Conservation (phyloP, 2,797 vertebrate species). For the Garrulus glandarius region DNA sequence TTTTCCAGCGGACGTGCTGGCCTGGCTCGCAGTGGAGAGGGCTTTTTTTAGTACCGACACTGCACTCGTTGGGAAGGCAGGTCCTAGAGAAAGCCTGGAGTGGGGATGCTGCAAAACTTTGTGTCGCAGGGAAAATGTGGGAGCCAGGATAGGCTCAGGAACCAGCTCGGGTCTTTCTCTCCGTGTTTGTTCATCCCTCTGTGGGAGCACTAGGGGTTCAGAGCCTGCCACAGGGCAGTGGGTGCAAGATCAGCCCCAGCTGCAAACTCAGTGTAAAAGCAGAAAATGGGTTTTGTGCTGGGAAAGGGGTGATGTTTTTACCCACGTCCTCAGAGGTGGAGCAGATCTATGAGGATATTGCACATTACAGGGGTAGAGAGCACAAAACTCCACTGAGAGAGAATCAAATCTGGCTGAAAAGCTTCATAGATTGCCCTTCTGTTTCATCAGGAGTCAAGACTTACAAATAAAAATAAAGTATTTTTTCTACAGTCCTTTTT, state of each 20-base stretch:
- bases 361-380: background rate
- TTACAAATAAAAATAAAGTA: rapidly evolving
- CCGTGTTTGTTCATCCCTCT: background rate
- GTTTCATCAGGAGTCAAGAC: background rate
- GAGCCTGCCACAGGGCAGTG: background rate
- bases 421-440: background rate
- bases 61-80: background rate
- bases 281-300: background rate
- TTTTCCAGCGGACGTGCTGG: conserved; percentile 56
- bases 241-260: background rate
- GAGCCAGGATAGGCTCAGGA: background rate
- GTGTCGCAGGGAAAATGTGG: background rate
- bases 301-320: background rate
- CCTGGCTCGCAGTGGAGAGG: background rate
- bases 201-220: rapidly evolving
- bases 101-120: background rate
- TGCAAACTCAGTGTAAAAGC: background rate
- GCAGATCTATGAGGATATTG: background rate
- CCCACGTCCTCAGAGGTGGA: background rate
- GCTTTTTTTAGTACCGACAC: background rate
- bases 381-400: background rate
- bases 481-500: background rate
- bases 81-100: background rate
- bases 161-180: background rate
- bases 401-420: background rate